Percentiles rank a stretch among this genome's conserved stretches.
These are phyloP conservation scores for Drosophila cardini DNA, from an alignment of 1,140 invertebrate genomes.

Conservation along the genomic window DNA sequence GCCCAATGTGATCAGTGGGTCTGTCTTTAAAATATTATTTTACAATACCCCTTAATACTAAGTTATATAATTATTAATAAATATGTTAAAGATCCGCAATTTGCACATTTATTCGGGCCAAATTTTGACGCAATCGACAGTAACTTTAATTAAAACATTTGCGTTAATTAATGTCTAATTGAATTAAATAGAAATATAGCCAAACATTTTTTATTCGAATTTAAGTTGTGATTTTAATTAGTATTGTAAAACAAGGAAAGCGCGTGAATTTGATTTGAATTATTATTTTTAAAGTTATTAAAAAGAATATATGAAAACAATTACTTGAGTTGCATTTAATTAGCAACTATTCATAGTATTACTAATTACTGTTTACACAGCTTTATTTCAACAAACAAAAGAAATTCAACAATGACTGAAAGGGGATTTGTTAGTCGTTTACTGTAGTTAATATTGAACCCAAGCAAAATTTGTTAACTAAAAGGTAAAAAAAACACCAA, in stretches of 20 bases:
- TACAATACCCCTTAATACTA: not conserved
- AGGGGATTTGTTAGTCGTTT: not conserved
- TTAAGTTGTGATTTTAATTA: conserved; percentile 48
- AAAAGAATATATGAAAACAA: not conserved
- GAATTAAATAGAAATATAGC: conserved; percentile 41
- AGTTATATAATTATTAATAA: conserved; percentile 12
- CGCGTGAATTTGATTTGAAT: conserved; percentile 11
- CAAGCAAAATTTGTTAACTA: not conserved
- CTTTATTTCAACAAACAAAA: conserved; percentile 1
- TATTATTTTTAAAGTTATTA: not conserved
- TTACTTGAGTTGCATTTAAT: not conserved
- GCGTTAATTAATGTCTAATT: conserved; percentile 50
- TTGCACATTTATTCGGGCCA: too few relatives aligned
- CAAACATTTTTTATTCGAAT: conserved; percentile 3
- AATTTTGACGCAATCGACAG: conserved; percentile 9
- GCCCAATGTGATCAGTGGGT: not conserved
- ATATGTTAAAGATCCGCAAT: conserved; percentile 2
- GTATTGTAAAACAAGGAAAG: conserved; percentile 23
- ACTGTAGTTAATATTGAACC: not conserved
- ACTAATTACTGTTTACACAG: conserved; percentile 22
- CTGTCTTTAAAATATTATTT: conserved; percentile 13
- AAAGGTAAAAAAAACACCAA: too few relatives aligned
- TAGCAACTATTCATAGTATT: conserved; percentile 1
- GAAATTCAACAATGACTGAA: not conserved
- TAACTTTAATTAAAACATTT: conserved; percentile 8